These are phyloP conservation scores for Pollenia labialis DNA, from an alignment of 2,888 invertebrate species.

Conservation along the genomic window DNA sequence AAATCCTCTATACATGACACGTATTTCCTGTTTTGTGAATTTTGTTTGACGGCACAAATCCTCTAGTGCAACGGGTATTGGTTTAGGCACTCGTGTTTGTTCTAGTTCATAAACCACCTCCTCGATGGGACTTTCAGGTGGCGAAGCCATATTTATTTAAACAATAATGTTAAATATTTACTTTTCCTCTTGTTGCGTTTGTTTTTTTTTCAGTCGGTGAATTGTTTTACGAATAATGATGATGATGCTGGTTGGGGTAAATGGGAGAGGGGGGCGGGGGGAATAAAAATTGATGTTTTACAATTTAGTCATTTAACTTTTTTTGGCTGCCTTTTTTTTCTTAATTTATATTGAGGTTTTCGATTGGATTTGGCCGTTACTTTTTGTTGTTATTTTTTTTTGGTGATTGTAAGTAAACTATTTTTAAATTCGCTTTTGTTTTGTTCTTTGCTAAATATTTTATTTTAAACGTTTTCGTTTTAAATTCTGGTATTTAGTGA, in stretches of 20 bases:
- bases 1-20: slow-evolving; percentile 98
- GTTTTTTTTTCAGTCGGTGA: background rate
- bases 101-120: slow-evolving; percentile 94
- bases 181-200: slow-evolving; percentile 21
- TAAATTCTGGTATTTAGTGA: slow-evolving; percentile 47
- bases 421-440: slow-evolving; percentile 63
- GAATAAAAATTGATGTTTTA: slow-evolving; percentile 3
- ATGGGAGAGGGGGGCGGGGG: no score
- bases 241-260: background rate
- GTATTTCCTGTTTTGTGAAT: slow-evolving; percentile 97
- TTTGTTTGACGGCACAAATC: slow-evolving; percentile 96
- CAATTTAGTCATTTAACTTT: slow-evolving; percentile 29
- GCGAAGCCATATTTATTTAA: slow-evolving; percentile 89
- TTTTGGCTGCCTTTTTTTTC: slow-evolving; percentile 18
- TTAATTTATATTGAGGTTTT: slow-evolving; percentile 27
- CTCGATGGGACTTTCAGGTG: slow-evolving; percentile 93
- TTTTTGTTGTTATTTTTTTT: slow-evolving; percentile 3
- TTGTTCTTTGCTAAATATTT: background rate
- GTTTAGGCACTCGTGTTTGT: slow-evolving; percentile 90
- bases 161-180: slow-evolving; percentile 18
- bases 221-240: background rate
- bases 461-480: background rate
- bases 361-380: slow-evolving; percentile 30
- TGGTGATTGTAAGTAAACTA: background rate
- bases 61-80: slow-evolving; percentile 93